Evolutionary conservation across 2,113 vertebrate genomes (phyloP).

Genomic region (Eonycteris spelaea): DNA sequence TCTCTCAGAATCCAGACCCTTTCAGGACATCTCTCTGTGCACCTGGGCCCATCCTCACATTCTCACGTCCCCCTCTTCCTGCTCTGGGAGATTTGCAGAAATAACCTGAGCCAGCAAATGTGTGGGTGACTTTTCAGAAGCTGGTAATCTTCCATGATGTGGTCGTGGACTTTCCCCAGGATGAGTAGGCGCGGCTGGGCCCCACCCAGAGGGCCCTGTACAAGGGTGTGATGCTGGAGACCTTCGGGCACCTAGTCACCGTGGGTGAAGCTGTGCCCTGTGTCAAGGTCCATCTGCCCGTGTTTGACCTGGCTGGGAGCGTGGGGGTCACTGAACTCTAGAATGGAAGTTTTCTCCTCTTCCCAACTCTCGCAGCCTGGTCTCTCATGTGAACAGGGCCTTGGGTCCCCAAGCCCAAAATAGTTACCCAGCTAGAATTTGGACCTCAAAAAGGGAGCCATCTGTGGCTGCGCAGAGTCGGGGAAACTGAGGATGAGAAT

Average conservation of each 20-base stretch:
- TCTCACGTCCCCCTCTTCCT: not conserved
- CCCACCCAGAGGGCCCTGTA: not conserved
- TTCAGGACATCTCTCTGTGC: not conserved
- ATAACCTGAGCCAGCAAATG: not conserved
- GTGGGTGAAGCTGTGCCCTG: not conserved
- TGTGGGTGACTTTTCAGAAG: not conserved
- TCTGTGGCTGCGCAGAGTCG: not conserved
- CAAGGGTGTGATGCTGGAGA: not conserved
- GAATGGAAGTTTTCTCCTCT: not conserved
- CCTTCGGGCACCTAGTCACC: not conserved
- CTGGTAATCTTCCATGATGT: not conserved
- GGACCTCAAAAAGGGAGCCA: accelerated
- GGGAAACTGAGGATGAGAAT: not conserved
- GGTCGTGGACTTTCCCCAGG: not conserved
- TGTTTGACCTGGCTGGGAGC: not conserved
- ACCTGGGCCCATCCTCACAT: not conserved
- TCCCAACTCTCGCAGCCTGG: not conserved
- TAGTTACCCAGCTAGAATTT: not conserved
- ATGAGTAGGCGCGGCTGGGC: not conserved
- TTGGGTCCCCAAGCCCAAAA: not conserved
- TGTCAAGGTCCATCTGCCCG: not conserved
- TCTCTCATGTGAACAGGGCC: not conserved
- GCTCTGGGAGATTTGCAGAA: not conserved
- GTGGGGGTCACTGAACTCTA: not conserved
- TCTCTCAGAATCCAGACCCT: not conserved